These are phyloP conservation scores for Cisticola juncidis DNA, from an alignment of 2,113 vertebrate species.

Conservation along the genomic window DNA sequence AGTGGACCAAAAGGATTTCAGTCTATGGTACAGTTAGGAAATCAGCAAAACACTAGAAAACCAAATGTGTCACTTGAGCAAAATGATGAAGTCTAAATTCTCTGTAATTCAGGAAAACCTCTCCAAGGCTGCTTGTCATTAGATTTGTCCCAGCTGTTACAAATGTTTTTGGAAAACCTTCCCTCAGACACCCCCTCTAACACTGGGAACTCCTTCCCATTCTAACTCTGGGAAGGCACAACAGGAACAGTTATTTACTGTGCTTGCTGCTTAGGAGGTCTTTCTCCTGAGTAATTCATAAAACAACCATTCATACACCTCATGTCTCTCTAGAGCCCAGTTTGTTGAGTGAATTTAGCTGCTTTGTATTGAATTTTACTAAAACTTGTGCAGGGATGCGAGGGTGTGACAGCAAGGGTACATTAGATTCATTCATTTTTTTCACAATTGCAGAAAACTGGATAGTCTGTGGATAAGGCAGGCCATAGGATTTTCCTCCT, in stretches of 20 bases:
- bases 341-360: not conserved
- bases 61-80: not conserved
- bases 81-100: not conserved
- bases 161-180: not conserved
- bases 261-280: not conserved
- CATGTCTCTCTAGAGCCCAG: not conserved
- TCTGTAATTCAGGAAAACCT: not conserved
- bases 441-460: not conserved
- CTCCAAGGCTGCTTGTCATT: not conserved
- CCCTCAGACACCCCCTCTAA: not conserved
- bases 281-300: not conserved
- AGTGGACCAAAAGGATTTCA: not conserved
- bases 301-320: not conserved
- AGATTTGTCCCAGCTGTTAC: not conserved
- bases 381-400: not conserved
- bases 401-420: not conserved
- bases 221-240: not conserved
- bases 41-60: not conserved
- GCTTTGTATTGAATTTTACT: not conserved
- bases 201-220: not conserved
- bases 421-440: not conserved
- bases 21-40: not conserved
- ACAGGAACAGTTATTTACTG: not conserved
- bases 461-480: not conserved
- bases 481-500: not conserved